Evolutionary conservation across 2,797 vertebrate species (phyloP).

Genomic region (Pangasius larnaudii): DNA sequence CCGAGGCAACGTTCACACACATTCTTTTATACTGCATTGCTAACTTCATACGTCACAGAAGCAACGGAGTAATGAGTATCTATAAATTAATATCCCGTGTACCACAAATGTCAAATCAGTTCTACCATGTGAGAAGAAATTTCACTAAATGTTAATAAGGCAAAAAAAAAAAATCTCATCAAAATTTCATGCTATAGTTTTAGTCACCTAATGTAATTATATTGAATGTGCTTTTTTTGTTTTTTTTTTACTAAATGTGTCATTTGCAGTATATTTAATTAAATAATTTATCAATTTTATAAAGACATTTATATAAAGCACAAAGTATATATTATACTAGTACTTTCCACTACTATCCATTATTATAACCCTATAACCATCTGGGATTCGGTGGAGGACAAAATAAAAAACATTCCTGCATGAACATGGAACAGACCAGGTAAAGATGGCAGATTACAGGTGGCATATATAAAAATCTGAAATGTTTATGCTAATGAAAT

Average conservation of each 20-base stretch:
- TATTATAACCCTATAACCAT: background rate
- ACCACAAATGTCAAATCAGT: background rate
- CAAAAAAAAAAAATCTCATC: background rate
- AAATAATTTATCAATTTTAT: background rate
- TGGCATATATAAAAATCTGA: background rate
- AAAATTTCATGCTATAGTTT: too few species aligned
- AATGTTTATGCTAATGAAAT: background rate
- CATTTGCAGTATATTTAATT: background rate
- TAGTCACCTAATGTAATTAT: background rate
- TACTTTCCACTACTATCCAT: background rate
- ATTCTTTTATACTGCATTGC: constrained; percentile 50
- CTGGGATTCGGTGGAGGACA: background rate
- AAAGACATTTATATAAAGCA: background rate
- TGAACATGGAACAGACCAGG: background rate
- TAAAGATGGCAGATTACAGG: background rate
- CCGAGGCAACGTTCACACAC: constrained; percentile 54
- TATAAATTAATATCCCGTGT: constrained; percentile 23
- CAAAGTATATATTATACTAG: background rate
- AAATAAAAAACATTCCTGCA: background rate
- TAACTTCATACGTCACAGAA: constrained; percentile 48
- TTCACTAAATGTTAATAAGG: background rate
- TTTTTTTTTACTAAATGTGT: background rate
- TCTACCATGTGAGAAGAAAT: background rate
- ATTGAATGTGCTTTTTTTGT: background rate
- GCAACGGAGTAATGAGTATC: constrained; percentile 2